These are phyloP conservation scores for Eueremaeus valkanovi DNA, from an alignment of 2,888 invertebrate species.

Conservation along the genomic window DNA sequence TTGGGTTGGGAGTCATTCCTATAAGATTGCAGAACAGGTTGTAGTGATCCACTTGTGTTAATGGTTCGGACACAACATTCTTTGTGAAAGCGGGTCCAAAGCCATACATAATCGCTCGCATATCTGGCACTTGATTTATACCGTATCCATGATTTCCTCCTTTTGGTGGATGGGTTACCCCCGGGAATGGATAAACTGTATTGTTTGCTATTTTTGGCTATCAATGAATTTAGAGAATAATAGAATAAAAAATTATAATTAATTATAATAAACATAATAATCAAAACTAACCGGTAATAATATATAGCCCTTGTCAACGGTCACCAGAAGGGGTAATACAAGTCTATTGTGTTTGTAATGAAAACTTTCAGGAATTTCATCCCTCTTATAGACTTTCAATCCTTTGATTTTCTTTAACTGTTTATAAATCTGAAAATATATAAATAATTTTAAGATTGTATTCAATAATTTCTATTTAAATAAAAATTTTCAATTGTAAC, in stretches of 20 bases:
- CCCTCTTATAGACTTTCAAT: slow-evolving; percentile 46
- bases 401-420: slow-evolving; percentile 41
- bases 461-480: background rate
- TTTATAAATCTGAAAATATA: slow-evolving; percentile 35
- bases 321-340: slow-evolving; percentile 46
- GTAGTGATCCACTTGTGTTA: slow-evolving; percentile 64
- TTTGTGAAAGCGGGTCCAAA: slow-evolving; percentile 59
- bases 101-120: slow-evolving; percentile 52
- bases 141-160: background rate
- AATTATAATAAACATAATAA: too few species aligned
- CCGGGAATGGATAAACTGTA: too few species aligned
- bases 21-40: slow-evolving; percentile 62
- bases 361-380: slow-evolving; percentile 46
- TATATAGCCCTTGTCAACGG: slow-evolving; percentile 46
- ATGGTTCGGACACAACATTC: slow-evolving; percentile 53
- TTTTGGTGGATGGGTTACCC: background rate
- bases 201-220: slow-evolving; percentile 16
- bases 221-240: background rate
- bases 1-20: slow-evolving; percentile 55
- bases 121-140: slow-evolving; percentile 44
- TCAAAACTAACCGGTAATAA: slow-evolving; percentile 32
- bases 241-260: background rate
- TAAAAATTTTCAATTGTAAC: too few species aligned
- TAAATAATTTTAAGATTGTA: background rate
- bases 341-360: slow-evolving; percentile 45